Conservation (phyloP, 2,888 invertebrate genomes). For the Luperina nickerlii region DNA sequence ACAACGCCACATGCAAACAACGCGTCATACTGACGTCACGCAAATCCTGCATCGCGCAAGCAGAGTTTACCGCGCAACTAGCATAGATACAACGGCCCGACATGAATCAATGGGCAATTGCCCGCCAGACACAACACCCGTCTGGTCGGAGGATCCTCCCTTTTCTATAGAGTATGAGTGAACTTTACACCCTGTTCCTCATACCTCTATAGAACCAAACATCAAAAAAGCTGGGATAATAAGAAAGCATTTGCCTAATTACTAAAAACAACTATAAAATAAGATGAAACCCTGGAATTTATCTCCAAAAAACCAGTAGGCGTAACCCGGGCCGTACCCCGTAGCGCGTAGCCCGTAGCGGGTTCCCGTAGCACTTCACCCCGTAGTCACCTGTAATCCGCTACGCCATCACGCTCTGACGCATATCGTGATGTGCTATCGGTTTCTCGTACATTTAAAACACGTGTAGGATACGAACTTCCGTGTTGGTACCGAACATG, state of each 20-base stretch:
- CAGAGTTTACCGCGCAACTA: too few species aligned
- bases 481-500: slow-evolving; percentile 19
- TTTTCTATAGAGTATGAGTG: too few species aligned
- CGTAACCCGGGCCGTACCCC: slow-evolving; percentile 27
- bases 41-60: too few species aligned
- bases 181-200: too few species aligned
- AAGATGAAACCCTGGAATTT: not conserved
- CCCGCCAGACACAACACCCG: too few species aligned
- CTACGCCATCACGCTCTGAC: slow-evolving; percentile 30
- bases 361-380: slow-evolving; percentile 5
- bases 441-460: slow-evolving; percentile 39
- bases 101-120: too few species aligned
- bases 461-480: slow-evolving; percentile 41
- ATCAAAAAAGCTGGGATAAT: not conserved
- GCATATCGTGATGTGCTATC: slow-evolving; percentile 44
- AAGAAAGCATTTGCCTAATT: not conserved
- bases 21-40: too few species aligned
- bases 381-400: slow-evolving; percentile 9
- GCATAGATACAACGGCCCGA: too few species aligned
- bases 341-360: slow-evolving; percentile 1
- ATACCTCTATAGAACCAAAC: too few species aligned
- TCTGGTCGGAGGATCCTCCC: too few species aligned
- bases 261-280: not conserved
- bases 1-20: too few species aligned
- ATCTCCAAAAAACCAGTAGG: not conserved